Evolutionary conservation across 2,888 invertebrate genomes (phyloP).

Genomic region (Seladonia tumulorum): DNA sequence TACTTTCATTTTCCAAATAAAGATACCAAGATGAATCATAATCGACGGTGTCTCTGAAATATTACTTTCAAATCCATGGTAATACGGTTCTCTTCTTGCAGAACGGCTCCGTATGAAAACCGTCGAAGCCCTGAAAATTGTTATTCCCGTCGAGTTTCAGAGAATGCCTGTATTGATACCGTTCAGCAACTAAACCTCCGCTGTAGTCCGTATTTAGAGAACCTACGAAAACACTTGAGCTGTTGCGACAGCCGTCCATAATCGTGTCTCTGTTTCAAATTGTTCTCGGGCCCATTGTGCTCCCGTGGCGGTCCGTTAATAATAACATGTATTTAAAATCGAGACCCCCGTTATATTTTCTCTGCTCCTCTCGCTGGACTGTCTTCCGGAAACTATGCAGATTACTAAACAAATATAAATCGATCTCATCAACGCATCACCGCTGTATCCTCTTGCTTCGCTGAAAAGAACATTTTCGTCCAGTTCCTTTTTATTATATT

Average conservation of each 20-base stretch:
- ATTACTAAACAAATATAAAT: not conserved
- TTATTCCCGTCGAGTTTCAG: slow-evolving; percentile 60
- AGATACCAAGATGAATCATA: not conserved
- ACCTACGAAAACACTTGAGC: slow-evolving; percentile 78
- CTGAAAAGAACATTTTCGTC: not conserved
- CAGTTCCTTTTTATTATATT: too few species aligned
- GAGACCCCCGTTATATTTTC: slow-evolving; percentile 6
- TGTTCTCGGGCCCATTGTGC: slow-evolving; percentile 55
- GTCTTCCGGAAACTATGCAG: not conserved
- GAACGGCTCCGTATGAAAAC: not conserved
- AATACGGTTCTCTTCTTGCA: not conserved
- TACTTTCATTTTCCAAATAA: not conserved
- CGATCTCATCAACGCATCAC: not conserved
- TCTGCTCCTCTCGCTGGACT: not conserved
- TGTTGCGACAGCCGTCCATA: slow-evolving; percentile 78
- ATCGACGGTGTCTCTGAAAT: not conserved
- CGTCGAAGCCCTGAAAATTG: slow-evolving; percentile 44
- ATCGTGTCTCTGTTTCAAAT: slow-evolving; percentile 74
- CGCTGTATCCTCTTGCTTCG: not conserved
- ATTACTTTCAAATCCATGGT: not conserved
- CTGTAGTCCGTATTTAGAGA: slow-evolving; percentile 67
- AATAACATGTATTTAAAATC: slow-evolving; percentile 23
- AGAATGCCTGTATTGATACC: slow-evolving; percentile 61
- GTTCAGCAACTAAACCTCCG: slow-evolving; percentile 60
- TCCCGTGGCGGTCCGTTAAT: slow-evolving; percentile 37